Conservation (phyloP, 2,797 vertebrate genomes). For the Cossypha heuglini region DNA sequence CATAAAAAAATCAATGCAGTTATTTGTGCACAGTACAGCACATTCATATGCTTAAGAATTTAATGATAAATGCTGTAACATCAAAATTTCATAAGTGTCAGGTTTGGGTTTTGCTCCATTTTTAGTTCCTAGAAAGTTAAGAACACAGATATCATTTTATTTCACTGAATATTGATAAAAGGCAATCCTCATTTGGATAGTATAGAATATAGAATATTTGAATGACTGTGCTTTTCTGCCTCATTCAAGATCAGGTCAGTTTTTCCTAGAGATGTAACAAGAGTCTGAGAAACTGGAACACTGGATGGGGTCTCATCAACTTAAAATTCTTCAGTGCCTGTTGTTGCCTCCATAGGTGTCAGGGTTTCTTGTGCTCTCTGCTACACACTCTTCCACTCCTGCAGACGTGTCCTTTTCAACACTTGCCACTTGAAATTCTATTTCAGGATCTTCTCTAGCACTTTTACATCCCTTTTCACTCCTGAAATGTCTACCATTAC, state of each 20-base stretch:
- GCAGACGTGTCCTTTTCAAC: conserved; percentile 28
- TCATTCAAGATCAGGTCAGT: conserved; percentile 72
- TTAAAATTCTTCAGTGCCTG: background rate
- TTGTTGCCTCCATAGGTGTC: background rate
- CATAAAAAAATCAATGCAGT: background rate
- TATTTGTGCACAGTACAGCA: background rate
- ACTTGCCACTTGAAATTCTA: conserved; percentile 32
- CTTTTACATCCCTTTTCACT: background rate
- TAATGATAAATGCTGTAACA: background rate
- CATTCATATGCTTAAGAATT: background rate
- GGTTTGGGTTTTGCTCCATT: background rate
- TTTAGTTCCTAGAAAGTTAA: background rate
- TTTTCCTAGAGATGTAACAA: conserved; percentile 70
- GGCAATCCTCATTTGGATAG: background rate
- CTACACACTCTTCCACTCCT: background rate
- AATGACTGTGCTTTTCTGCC: background rate
- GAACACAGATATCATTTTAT: background rate
- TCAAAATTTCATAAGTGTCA: background rate
- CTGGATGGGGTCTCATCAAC: background rate
- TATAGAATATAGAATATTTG: background rate
- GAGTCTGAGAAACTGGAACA: conserved; percentile 11
- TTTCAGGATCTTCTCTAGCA: conserved; percentile 25
- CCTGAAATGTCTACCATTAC: background rate
- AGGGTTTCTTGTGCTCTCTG: background rate
- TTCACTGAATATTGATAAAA: background rate